Percentiles rank a stretch among this genome's conserved stretches.
These are phyloP conservation scores for Mnemiopsis leidyi DNA, from an alignment of 37 sponge, comb jelly and placozoan genomes.

Conservation along the genomic window DNA sequence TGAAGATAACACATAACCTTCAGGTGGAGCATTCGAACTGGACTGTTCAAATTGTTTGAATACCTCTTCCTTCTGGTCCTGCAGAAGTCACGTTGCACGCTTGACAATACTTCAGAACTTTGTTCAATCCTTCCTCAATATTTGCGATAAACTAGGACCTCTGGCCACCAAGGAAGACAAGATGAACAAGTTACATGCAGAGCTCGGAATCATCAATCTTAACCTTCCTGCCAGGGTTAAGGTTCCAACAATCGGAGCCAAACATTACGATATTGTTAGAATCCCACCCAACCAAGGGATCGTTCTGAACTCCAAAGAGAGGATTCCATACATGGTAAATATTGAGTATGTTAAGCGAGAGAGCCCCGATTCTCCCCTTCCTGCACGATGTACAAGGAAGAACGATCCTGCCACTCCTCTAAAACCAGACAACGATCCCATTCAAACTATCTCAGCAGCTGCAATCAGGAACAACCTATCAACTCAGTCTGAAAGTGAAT, in stretches of 20 bases:
- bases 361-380: not conserved
- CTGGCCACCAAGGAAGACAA: not conserved
- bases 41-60: conserved; percentile 20
- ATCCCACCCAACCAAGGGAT: conserved; percentile 86
- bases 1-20: not conserved
- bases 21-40: conserved; percentile 5
- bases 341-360: conserved; percentile 78
- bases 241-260: conserved; percentile 71
- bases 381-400: not conserved
- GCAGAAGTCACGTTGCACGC: not conserved
- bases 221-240: conserved; percentile 92
- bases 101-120: conserved; percentile 18
- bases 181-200: conserved; percentile 79
- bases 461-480: conserved; percentile 7
- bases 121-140: conserved; percentile 32
- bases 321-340: conserved; percentile 86
- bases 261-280: conserved; percentile 78
- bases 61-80: not conserved
- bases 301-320: conserved; percentile 91
- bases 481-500: conserved; percentile 4
- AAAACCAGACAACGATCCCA: not conserved
- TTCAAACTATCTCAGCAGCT: conserved; percentile 30
- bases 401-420: not conserved
- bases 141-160: conserved; percentile 40
- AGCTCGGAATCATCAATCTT: conserved; percentile 87